These are phyloP conservation scores for Eleutherodactylus coqui DNA, from an alignment of 2,797 vertebrate genomes.

Conservation along the genomic window DNA sequence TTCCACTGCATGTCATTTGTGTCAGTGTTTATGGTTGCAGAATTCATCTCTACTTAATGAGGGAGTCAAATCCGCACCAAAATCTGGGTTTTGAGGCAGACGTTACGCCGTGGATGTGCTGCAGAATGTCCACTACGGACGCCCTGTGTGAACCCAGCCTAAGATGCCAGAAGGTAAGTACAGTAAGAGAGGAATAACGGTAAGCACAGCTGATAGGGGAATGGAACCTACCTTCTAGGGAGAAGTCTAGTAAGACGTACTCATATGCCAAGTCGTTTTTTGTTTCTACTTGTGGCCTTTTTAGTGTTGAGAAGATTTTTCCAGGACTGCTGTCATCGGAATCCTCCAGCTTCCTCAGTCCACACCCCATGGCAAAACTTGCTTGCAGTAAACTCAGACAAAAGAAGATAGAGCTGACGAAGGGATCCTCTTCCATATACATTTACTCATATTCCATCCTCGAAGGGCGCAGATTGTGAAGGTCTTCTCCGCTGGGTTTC, in stretches of 20 bases:
- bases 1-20: too few species aligned
- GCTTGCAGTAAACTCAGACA: slow-evolving; percentile 69
- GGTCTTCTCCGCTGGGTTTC: slow-evolving; percentile 72
- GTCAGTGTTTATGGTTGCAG: too few species aligned
- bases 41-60: too few species aligned
- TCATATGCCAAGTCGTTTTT: slow-evolving; percentile 89
- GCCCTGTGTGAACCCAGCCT: too few species aligned
- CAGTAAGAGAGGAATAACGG: background rate
- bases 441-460: slow-evolving; percentile 60
- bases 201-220: background rate
- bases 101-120: too few species aligned
- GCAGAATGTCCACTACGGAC: too few species aligned
- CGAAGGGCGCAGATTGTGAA: slow-evolving; percentile 54
- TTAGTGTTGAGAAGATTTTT: slow-evolving; percentile 97
- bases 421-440: slow-evolving; percentile 67
- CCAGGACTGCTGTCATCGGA: slow-evolving; percentile 96
- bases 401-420: slow-evolving; percentile 66
- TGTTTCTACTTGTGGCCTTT: slow-evolving; percentile 95
- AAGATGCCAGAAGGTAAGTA: background rate
- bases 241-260: slow-evolving; percentile 94
- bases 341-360: slow-evolving; percentile 93
- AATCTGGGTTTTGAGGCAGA: too few species aligned
- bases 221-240: slow-evolving; percentile 86
- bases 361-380: slow-evolving; percentile 91
- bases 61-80: too few species aligned